A percentile compares a stretch with the other conserved stretches of the same genome.
Evolutionary conservation across 1,140 invertebrate species (phyloP).

Genomic region (Globodera ellingtonae): DNA sequence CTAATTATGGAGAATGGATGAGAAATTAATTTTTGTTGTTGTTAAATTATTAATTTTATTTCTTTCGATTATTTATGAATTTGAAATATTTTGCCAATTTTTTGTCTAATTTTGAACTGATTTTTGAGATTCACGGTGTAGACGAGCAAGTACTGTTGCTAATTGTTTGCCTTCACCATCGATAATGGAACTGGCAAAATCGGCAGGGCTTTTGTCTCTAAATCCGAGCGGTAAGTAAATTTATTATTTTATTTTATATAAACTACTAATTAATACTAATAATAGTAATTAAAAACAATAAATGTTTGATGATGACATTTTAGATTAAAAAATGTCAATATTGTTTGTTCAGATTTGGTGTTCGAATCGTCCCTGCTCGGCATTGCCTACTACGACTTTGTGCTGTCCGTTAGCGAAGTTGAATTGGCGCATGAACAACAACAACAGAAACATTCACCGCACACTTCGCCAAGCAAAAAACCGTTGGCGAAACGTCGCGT

Average conservation of each 20-base stretch:
- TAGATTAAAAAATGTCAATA: too few species aligned
- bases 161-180: conserved; percentile 26
- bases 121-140: background rate
- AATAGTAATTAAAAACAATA: background rate
- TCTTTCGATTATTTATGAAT: too few species aligned
- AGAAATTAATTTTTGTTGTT: too few species aligned
- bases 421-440: background rate
- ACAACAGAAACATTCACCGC: too few species aligned
- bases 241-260: background rate
- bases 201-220: conserved; percentile 12
- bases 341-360: conserved; percentile 11
- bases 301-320: background rate
- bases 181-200: conserved; percentile 13
- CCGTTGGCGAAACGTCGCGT: background rate
- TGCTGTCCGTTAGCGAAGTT: conserved; percentile 45
- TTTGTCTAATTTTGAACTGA: too few species aligned
- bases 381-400: conserved; percentile 55
- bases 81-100: background rate
- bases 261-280: background rate
- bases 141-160: conserved; percentile 20
- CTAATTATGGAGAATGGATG: too few species aligned
- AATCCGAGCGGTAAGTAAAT: conserved; percentile 15
- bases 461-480: background rate
- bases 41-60: too few species aligned
- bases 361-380: conserved; percentile 36